Conservation (phyloP, 1,140 invertebrate species). For the Papilio aristodemus region DNA sequence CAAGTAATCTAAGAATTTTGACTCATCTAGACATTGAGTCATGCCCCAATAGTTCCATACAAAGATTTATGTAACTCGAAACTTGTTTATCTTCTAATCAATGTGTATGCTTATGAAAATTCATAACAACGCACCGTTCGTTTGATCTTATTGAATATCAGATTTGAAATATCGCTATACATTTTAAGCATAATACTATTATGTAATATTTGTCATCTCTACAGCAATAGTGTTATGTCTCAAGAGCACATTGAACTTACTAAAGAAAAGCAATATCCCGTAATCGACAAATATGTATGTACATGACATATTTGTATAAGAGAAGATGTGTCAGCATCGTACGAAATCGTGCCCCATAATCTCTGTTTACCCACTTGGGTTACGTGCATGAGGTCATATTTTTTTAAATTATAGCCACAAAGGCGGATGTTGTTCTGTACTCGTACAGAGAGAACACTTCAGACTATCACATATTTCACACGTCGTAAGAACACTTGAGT, state of each 20-base stretch:
- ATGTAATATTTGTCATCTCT: too few species aligned
- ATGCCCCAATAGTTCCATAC: not conserved
- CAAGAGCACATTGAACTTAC: too few species aligned
- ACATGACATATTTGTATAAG: too few species aligned
- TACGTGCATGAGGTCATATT: too few species aligned
- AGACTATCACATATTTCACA: conserved; percentile 26
- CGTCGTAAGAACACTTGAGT: conserved; percentile 16
- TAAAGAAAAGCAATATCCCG: too few species aligned
- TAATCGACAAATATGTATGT: too few species aligned
- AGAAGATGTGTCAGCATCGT: too few species aligned
- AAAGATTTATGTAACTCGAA: conserved; percentile 3
- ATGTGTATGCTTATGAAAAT: not conserved
- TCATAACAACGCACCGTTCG: conserved; percentile 1
- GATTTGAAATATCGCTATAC: not conserved
- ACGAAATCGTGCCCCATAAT: too few species aligned
- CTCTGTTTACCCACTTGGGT: too few species aligned
- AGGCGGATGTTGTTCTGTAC: conserved; percentile 4
- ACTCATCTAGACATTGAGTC: not conserved
- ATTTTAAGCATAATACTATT: not conserved
- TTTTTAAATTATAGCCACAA: not conserved
- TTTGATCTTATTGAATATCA: conserved; percentile 3
- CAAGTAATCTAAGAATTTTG: conserved; percentile 7
- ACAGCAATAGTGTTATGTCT: too few species aligned
- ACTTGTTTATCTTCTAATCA: conserved; percentile 9
- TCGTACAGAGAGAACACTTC: not conserved